phyloP scores from a whole-genome alignment of 2,113 vertebrate species.

The Odocoileus virginianus region DNA sequence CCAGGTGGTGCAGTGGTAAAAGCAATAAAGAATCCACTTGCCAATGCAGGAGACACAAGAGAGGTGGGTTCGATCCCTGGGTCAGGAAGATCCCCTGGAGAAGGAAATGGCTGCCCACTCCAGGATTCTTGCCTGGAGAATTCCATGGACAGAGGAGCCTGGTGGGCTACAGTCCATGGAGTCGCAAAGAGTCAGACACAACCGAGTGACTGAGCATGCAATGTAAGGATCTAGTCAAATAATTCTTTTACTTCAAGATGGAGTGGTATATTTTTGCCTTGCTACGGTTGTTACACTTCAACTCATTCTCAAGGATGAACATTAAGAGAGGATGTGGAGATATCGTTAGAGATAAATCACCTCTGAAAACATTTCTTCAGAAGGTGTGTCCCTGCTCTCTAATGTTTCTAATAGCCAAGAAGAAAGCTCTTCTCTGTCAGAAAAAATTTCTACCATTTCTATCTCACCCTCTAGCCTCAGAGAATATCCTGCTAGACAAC shows the following conservation, averaged over 20 bases:
- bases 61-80: rapidly evolving
- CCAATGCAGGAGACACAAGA: not conserved
- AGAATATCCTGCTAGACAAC: not conserved
- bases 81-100: not conserved
- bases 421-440: not conserved
- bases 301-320: not conserved
- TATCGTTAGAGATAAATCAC: not conserved
- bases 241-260: not conserved
- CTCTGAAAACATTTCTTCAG: not conserved
- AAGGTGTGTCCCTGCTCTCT: not conserved
- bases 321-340: not conserved
- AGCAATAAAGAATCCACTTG: not conserved
- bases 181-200: not conserved
- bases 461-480: not conserved
- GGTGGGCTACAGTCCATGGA: not conserved
- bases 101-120: not conserved
- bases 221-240: not conserved
- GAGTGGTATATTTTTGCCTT: not conserved
- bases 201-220: not conserved
- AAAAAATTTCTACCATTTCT: not conserved
- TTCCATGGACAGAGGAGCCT: not conserved
- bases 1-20: not conserved
- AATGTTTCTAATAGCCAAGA: not conserved
- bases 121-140: not conserved
- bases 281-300: not conserved